These are phyloP conservation scores for Epiblema foenella DNA, from an alignment of 2,888 invertebrate species.

Conservation along the genomic window DNA sequence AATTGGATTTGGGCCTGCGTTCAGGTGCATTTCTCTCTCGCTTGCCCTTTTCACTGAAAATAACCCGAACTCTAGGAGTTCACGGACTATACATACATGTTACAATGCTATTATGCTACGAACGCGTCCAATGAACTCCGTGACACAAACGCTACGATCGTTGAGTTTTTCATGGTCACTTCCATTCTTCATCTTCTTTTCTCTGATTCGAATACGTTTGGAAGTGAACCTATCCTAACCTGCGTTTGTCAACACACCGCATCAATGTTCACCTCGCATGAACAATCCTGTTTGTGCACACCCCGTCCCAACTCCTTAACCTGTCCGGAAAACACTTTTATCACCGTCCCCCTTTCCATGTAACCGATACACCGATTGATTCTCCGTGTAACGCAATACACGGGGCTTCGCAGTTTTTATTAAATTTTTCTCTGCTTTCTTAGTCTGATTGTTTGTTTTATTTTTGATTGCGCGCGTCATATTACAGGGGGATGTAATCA, in stretches of 20 bases:
- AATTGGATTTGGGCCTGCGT: no score
- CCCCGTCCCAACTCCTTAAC: constrained; percentile 14
- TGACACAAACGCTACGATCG: no score
- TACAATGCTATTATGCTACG: no score
- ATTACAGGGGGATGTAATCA: constrained; percentile 40
- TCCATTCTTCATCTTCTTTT: no score
- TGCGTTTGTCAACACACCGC: background rate
- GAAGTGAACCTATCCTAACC: no score
- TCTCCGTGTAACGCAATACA: constrained; percentile 54
- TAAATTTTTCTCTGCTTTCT: constrained; percentile 45
- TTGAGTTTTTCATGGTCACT: no score
- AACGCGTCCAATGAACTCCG: no score
- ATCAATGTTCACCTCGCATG: constrained; percentile 12
- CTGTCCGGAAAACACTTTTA: constrained; percentile 46
- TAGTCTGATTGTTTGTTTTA: constrained; percentile 24
- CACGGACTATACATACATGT: no score
- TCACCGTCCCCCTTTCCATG: constrained; percentile 60
- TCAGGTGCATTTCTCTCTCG: no score
- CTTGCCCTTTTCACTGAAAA: no score
- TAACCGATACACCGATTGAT: constrained; percentile 68
- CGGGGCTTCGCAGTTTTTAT: constrained; percentile 53
- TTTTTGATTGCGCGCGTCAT: constrained; percentile 39
- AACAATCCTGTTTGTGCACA: constrained; percentile 1
- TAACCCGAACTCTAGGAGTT: no score
- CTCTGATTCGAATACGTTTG: no score